A percentile compares a stretch with the other conserved stretches of the same genome.
Evolutionary conservation across 2,113 vertebrate genomes (phyloP).

Genomic region (Equus przewalskii): DNA sequence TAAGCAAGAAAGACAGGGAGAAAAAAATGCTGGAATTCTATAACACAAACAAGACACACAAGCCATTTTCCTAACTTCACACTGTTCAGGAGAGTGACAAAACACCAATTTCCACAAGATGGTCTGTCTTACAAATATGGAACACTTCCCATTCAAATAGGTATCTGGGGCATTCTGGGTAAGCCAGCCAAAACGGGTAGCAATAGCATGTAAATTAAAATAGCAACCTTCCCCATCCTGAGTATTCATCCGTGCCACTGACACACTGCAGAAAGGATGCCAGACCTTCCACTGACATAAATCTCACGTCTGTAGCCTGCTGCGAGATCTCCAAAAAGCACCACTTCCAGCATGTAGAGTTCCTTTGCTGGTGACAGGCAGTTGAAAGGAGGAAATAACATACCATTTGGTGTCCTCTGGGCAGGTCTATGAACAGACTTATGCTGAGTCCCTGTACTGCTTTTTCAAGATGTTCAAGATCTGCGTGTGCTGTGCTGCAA

Average conservation of each 20-base stretch:
- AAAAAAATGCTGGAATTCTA: slow-evolving; percentile 64
- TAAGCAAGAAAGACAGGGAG: slow-evolving; percentile 63
- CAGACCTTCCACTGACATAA: slow-evolving; percentile 70
- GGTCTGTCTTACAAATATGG: slow-evolving; percentile 67
- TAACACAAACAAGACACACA: slow-evolving; percentile 73
- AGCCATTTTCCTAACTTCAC: slow-evolving; percentile 77
- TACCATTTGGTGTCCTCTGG: slow-evolving; percentile 75
- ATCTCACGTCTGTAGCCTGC: slow-evolving; percentile 64
- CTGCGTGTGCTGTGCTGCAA: slow-evolving; percentile 64
- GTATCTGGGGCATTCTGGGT: slow-evolving; percentile 61
- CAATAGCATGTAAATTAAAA: slow-evolving; percentile 62
- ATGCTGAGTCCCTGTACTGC: slow-evolving; percentile 49
- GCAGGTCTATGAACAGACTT: slow-evolving; percentile 73
- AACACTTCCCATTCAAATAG: slow-evolving; percentile 67
- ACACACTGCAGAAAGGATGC: slow-evolving; percentile 43
- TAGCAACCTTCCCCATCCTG: slow-evolving; percentile 58
- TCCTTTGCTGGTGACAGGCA: slow-evolving; percentile 76
- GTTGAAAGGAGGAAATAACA: slow-evolving; percentile 74
- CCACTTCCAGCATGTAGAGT: slow-evolving; percentile 52
- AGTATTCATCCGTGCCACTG: slow-evolving; percentile 55
- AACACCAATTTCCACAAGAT: slow-evolving; percentile 74
- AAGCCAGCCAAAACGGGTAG: slow-evolving; percentile 56
- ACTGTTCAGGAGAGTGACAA: slow-evolving; percentile 77
- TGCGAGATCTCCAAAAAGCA: slow-evolving; percentile 19
- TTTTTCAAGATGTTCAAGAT: slow-evolving; percentile 63